These are phyloP conservation scores for Teleiodes luculella DNA, from an alignment of 2,888 invertebrate genomes.

Conservation along the genomic window DNA sequence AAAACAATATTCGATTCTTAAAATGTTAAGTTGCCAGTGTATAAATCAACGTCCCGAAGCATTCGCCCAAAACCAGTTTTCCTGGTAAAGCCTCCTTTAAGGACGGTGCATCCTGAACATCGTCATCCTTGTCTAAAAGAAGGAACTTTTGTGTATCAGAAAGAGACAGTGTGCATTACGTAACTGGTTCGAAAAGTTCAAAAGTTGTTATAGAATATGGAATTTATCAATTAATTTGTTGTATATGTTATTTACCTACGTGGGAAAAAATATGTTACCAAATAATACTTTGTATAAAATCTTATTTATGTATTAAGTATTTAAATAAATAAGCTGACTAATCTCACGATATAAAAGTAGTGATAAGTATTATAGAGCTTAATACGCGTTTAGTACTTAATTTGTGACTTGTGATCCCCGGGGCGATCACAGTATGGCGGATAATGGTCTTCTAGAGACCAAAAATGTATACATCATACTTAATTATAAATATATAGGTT, in stretches of 20 bases:
- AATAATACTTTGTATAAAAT: not conserved
- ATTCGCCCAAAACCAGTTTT: conserved; percentile 67
- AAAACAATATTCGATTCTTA: not conserved
- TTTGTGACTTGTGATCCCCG: no score
- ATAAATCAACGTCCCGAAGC: conserved; percentile 59
- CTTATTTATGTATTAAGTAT: not conserved
- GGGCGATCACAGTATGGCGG: no score
- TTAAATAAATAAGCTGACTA: not conserved
- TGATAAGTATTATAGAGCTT: no score
- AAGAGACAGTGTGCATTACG: conserved; percentile 45
- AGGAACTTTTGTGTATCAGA: conserved; percentile 29
- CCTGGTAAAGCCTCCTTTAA: conserved; percentile 64
- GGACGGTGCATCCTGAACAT: conserved; percentile 58
- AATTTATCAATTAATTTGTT: conserved; percentile 37
- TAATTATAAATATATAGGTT: no score
- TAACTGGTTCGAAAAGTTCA: conserved; percentile 33
- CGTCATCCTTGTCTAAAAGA: conserved; percentile 54
- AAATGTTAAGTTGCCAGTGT: not conserved
- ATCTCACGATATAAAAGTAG: not conserved
- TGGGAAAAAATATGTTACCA: not conserved
- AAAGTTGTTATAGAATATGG: conserved; percentile 41
- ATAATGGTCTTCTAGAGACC: no score
- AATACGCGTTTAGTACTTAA: no score
- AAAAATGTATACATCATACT: no score
- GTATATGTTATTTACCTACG: conserved; percentile 9